A percentile compares a stretch with the other conserved stretches of the same genome.
These are phyloP conservation scores for Pedetes capensis DNA, from an alignment of 2,113 vertebrate species.

Conservation along the genomic window DNA sequence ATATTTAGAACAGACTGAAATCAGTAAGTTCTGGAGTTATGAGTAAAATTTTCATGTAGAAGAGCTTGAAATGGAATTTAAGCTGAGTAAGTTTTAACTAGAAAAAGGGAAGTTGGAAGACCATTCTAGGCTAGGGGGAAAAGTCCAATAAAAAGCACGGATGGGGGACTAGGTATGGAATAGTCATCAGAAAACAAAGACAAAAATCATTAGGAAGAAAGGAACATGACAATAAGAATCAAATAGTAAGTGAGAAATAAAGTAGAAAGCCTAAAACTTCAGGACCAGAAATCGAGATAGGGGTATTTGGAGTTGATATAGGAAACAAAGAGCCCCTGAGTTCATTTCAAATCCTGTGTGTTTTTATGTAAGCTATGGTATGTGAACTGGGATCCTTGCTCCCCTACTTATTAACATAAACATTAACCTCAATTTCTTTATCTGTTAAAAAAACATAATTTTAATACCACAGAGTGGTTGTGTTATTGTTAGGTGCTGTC, in stretches of 20 bases:
- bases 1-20: slow-evolving; percentile 13
- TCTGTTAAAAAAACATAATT: not conserved
- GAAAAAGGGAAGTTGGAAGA: not conserved
- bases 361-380: not conserved
- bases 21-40: not conserved
- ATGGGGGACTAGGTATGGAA: slow-evolving; percentile 21
- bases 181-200: slow-evolving; percentile 49
- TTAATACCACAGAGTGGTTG: not conserved
- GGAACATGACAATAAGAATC: slow-evolving; percentile 6
- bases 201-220: slow-evolving; percentile 12
- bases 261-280: not conserved
- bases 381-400: not conserved
- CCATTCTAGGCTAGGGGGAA: not conserved
- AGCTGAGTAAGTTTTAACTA: slow-evolving; percentile 47
- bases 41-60: slow-evolving; percentile 53
- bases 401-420: not conserved
- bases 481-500: no score
- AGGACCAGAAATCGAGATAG: not conserved
- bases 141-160: slow-evolving; percentile 22
- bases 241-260: slow-evolving; percentile 28
- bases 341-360: not conserved
- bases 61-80: slow-evolving; percentile 52
- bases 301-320: not conserved
- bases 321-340: not conserved
- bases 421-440: not conserved